Base-by-base conservation (phyloP, 1,140 invertebrate genomes). In the Nephila pilipes region DNA sequence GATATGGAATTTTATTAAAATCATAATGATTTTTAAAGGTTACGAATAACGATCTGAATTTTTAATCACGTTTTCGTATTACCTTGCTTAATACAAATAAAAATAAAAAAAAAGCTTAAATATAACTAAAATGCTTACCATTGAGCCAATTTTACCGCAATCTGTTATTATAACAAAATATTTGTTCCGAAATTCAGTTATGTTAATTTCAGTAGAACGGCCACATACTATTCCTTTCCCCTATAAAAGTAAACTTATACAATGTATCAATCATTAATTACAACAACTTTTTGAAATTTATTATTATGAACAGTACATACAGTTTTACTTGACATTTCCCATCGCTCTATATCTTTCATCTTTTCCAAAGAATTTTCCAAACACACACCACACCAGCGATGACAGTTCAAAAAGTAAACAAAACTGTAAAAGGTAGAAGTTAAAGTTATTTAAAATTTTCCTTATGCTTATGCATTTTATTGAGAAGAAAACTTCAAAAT, bases 121-220 rank as follows among this genome's bases (percentile, higher is more conserved):
- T 46, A 10, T 46, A 46, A 46, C 46, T 80, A 32, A 58, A 90
- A 58, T 29, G 10, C 10, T 80, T 90, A 90, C 69, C 63, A 90
- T 14, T 10, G 54, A 55, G 10, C 88, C 88, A 32, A 90, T 90
- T 90, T 90, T 90, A 22, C 88, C 88, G 46, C 69, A 22, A 36
- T 80, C 75, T 0, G 69, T 81, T 2, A 80, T 32, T 80, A 90
- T 32, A 69, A 90, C 38, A 29, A 90, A 90, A 46, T 57, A 80
- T 58, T 90, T 90, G 32, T 90, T 65, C n/a, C 32, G 38, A 90
- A 90, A 90, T 69, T 90, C 88, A 18, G 69, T 90, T 14, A 90
- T 29, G n/a, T 20, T 46, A 90, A 90, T 80, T 55, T 79, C 29
- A 2, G 55, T 80, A n/a, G 22, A 18, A 32, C 12, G 20, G 20